These are phyloP conservation scores for Sebastes baramenuke DNA, from an alignment of 2,797 vertebrate species.

Conservation along the genomic window DNA sequence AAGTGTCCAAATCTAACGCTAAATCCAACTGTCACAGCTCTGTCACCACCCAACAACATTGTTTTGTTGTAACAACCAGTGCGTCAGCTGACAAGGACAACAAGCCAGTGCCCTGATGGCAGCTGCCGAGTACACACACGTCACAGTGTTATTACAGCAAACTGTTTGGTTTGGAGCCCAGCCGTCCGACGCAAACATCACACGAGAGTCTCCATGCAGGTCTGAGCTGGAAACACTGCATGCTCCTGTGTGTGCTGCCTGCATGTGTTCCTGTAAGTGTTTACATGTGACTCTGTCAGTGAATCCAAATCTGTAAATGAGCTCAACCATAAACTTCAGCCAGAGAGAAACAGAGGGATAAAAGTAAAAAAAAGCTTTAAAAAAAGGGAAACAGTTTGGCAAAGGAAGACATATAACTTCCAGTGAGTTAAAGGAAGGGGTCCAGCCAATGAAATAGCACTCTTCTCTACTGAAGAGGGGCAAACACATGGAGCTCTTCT, in stretches of 20 bases:
- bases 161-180: conserved; percentile 37
- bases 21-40: conserved; percentile 12
- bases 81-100: conserved; percentile 54
- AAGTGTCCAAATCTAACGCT: background rate
- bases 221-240: conserved; percentile 20
- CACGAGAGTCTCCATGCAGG: conserved; percentile 32
- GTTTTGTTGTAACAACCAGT: conserved; percentile 19
- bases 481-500: conserved; percentile 60
- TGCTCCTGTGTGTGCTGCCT: background rate
- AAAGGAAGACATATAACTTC: conserved; percentile 36
- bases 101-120: conserved; percentile 48
- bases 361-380: background rate
- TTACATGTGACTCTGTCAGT: conserved; percentile 16
- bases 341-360: background rate
- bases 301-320: background rate
- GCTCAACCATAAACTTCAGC: background rate
- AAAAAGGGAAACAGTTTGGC: conserved; percentile 10
- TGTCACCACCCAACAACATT: conserved; percentile 10
- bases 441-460: conserved; percentile 48
- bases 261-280: conserved; percentile 22
- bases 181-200: conserved; percentile 4
- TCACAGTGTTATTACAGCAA: conserved; percentile 63
- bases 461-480: conserved; percentile 42
- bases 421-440: conserved; percentile 31
- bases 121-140: conserved; percentile 39